These are phyloP conservation scores for Lipotes vexillifer DNA, from an alignment of 2,113 vertebrate genomes.

Conservation along the genomic window DNA sequence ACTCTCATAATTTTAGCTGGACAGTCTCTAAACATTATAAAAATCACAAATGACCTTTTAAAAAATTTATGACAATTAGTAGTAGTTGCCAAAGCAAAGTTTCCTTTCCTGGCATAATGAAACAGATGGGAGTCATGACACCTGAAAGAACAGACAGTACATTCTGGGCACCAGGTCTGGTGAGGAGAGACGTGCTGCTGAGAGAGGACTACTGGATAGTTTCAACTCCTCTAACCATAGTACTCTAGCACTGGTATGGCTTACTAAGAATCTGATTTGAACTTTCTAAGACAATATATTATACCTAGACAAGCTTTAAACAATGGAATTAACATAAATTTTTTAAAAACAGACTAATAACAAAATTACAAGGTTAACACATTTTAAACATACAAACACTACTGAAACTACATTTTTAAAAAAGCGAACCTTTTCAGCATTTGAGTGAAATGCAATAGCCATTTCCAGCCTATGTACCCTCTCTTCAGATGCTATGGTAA, in stretches of 20 bases:
- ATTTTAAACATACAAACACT: background rate
- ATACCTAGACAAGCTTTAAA: background rate
- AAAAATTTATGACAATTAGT: background rate
- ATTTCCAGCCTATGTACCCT: slow-evolving; percentile 92
- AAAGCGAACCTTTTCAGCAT: slow-evolving; percentile 89
- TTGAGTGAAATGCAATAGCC: slow-evolving; percentile 90
- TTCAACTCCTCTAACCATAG: background rate
- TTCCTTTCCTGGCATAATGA: background rate
- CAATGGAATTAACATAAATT: background rate
- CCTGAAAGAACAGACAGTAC: background rate
- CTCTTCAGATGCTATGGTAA: slow-evolving; percentile 93
- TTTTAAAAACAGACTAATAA: background rate
- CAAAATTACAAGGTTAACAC: background rate
- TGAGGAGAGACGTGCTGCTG: background rate
- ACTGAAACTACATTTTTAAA: background rate
- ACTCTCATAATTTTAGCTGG: background rate
- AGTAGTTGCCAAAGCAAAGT: background rate
- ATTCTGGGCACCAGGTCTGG: no score
- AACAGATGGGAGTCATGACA: background rate
- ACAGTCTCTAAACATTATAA: background rate
- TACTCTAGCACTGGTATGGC: background rate
- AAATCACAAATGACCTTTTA: background rate
- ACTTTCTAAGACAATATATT: background rate
- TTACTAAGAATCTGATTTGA: background rate
- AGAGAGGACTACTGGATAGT: background rate